Conservation (phyloP, 2,797 vertebrate genomes). For the Lagodon rhomboides region DNA sequence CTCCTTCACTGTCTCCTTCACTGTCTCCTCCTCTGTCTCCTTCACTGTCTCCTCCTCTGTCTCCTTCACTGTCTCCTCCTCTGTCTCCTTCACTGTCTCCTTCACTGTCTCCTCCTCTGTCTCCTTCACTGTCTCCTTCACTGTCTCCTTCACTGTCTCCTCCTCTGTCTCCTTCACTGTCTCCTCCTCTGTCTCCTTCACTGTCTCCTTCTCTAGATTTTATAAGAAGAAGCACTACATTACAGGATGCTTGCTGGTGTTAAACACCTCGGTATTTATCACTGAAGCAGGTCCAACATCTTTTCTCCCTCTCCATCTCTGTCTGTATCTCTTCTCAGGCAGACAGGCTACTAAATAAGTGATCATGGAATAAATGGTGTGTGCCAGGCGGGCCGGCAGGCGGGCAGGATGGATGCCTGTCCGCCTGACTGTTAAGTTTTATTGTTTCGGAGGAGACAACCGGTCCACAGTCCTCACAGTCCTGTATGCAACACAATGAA, state of each 20-base stretch:
- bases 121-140: too few species aligned
- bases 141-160: too few species aligned
- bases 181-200: too few species aligned
- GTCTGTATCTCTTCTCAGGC: constrained; percentile 17
- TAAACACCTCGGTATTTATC: constrained; percentile 15
- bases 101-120: too few species aligned
- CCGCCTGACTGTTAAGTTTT: constrained; percentile 4
- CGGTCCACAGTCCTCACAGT: not conserved
- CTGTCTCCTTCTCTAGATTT: too few species aligned
- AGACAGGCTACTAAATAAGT: constrained; percentile 62
- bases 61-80: too few species aligned
- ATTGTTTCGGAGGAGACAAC: constrained; percentile 9
- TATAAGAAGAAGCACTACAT: not conserved
- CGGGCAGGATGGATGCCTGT: constrained; percentile 44
- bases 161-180: too few species aligned
- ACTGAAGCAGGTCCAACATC: not conserved
- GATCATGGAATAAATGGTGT: constrained; percentile 55
- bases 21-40: too few species aligned
- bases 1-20: too few species aligned
- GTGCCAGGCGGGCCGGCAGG: constrained; percentile 36
- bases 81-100: too few species aligned
- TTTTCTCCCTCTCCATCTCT: not conserved
- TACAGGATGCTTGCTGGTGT: not conserved
- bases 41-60: too few species aligned
- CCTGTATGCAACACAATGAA: constrained; percentile 3